phyloP scores from a whole-genome alignment of 2,113 vertebrate genomes.

The Grallaria varia region DNA sequence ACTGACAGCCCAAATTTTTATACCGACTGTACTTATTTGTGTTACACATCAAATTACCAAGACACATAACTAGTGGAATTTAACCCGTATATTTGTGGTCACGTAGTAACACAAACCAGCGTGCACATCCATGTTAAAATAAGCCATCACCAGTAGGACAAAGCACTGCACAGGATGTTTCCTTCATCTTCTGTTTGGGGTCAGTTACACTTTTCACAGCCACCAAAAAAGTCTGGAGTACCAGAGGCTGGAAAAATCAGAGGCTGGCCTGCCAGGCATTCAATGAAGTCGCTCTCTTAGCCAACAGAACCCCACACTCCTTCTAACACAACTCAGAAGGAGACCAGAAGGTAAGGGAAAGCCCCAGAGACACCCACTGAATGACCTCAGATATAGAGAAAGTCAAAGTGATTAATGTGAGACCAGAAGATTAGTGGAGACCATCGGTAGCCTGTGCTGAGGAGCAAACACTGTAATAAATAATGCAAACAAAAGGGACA shows the following conservation, averaged over 20 bases:
- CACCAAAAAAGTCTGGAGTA: background rate
- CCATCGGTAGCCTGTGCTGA: background rate
- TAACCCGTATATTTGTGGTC: background rate
- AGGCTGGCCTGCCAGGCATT: background rate
- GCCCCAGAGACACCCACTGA: background rate
- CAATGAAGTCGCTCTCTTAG: background rate
- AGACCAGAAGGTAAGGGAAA: background rate
- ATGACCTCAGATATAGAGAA: background rate
- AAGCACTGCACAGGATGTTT: background rate
- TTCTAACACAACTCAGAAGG: background rate
- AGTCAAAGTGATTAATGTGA: background rate
- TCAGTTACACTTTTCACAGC: background rate
- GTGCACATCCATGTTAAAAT: background rate
- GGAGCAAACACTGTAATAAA: background rate
- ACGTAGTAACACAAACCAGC: background rate
- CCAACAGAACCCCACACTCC: background rate
- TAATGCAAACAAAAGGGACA: background rate
- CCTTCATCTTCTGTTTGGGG: accelerated
- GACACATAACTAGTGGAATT: background rate
- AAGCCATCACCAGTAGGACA: background rate
- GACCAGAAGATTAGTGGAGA: background rate
- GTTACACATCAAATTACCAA: background rate
- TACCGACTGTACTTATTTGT: background rate
- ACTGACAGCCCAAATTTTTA: background rate
- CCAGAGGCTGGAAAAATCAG: background rate